A percentile compares a stretch with the other conserved stretches of the same genome.
Conservation (phyloP, 2,113 vertebrate species). For the Brachirus orientalis region DNA sequence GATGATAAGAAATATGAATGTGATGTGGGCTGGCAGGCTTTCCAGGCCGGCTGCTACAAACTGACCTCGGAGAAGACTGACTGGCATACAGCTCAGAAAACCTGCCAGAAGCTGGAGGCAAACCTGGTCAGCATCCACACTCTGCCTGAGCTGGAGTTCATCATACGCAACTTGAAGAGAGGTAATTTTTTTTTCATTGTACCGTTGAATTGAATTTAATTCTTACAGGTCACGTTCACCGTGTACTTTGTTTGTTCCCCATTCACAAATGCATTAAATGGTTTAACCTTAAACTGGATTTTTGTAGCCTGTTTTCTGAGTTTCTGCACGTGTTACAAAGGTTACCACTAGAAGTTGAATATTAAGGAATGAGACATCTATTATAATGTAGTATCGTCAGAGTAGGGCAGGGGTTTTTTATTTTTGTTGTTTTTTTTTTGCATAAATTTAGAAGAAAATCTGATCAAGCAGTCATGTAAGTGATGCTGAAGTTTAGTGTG, state of each 20-base stretch:
- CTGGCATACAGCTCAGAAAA: constrained; percentile 90
- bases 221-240: neutral
- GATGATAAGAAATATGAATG: constrained; percentile 88
- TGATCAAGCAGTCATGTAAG: no score
- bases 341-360: neutral
- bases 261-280: no score
- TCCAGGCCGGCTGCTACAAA: constrained; percentile 94
- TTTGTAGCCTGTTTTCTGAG: no score
- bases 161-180: constrained; percentile 88
- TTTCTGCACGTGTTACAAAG: no score
- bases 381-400: neutral
- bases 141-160: constrained; percentile 92
- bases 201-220: neutral
- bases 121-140: constrained; percentile 96
- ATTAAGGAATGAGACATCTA: neutral
- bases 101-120: constrained; percentile 88
- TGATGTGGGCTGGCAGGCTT: constrained; percentile 92
- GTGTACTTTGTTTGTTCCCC: neutral
- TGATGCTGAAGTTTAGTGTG: neutral
- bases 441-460: neutral
- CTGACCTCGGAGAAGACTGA: constrained; percentile 87
- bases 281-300: no score
- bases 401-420: neutral
- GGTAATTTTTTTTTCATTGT: constrained; percentile 19
- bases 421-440: neutral